These are phyloP conservation scores for Toxostoma redivivum DNA, from an alignment of 2,113 vertebrate genomes.

Conservation along the genomic window DNA sequence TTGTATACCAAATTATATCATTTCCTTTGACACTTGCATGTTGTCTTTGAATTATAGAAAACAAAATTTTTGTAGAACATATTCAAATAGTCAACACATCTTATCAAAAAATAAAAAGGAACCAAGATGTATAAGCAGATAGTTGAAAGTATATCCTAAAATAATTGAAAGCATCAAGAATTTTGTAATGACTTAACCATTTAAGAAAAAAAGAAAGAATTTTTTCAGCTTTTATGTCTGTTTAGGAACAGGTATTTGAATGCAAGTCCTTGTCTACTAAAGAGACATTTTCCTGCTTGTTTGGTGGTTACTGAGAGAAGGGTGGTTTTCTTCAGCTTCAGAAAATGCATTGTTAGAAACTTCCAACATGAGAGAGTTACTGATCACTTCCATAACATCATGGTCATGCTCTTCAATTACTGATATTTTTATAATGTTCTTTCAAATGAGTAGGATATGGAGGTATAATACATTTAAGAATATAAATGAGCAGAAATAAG, in stretches of 20 bases:
- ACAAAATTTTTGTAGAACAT: not conserved
- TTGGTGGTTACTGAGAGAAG: not conserved
- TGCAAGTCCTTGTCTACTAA: not conserved
- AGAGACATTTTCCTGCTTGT: not conserved
- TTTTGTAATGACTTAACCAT: not conserved
- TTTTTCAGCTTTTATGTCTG: not conserved
- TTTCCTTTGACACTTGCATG: not conserved
- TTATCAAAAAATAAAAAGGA: not conserved
- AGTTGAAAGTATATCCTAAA: not conserved
- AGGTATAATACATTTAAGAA: not conserved
- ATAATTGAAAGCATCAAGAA: not conserved
- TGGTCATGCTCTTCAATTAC: not conserved
- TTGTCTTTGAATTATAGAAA: not conserved
- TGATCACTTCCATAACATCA: not conserved
- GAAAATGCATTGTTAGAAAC: fast-evolving
- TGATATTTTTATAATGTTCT: not conserved
- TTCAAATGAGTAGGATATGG: not conserved
- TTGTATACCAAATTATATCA: not conserved
- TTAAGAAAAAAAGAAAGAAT: not conserved
- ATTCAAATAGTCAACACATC: not conserved
- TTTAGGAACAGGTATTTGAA: not conserved
- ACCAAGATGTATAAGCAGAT: not conserved
- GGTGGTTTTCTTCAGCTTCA: not conserved
- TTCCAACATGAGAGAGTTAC: not conserved
- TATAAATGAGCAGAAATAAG: not conserved